phyloP scores from a whole-genome alignment of 2,888 invertebrate genomes.

The Eretmocerus hayati region DNA sequence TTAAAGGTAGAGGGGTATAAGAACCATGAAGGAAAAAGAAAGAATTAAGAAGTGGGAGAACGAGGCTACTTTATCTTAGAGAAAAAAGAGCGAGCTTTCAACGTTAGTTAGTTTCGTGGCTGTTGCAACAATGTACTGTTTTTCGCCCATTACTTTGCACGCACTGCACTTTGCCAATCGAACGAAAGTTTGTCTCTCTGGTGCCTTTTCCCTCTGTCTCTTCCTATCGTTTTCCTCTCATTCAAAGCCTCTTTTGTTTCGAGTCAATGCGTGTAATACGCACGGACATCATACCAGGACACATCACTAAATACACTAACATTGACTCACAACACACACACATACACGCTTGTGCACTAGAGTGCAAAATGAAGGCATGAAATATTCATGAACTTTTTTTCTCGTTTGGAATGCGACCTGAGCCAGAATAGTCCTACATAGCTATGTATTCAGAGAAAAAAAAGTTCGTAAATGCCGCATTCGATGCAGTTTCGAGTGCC shows the following conservation, averaged over 20 bases:
- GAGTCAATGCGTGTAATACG: too few species aligned
- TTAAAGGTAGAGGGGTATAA: too few species aligned
- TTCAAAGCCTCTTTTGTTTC: too few species aligned
- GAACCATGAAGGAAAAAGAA: too few species aligned
- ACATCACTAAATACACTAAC: too few species aligned
- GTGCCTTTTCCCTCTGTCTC: not conserved
- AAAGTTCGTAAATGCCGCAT: constrained; percentile 1
- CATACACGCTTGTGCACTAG: not conserved
- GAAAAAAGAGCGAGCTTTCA: not conserved
- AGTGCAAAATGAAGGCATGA: constrained; percentile 9
- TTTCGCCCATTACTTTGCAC: constrained; percentile 11
- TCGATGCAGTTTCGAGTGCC: not conserved
- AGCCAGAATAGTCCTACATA: not conserved
- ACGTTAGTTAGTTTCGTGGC: constrained; percentile 5
- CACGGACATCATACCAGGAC: too few species aligned
- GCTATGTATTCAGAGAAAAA: not conserved
- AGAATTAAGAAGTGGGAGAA: not conserved
- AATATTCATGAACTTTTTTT: constrained; percentile 11
- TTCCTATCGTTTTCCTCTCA: too few species aligned
- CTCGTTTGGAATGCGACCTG: not conserved
- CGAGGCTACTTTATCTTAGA: too few species aligned
- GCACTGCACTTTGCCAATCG: constrained; percentile 3
- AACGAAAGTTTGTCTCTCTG: not conserved
- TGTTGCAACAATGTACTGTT: constrained; percentile 12
- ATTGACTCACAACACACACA: not conserved